These are phyloP conservation scores for Penaeus indicus DNA, from an alignment of 1,140 invertebrate species.

Conservation along the genomic window DNA sequence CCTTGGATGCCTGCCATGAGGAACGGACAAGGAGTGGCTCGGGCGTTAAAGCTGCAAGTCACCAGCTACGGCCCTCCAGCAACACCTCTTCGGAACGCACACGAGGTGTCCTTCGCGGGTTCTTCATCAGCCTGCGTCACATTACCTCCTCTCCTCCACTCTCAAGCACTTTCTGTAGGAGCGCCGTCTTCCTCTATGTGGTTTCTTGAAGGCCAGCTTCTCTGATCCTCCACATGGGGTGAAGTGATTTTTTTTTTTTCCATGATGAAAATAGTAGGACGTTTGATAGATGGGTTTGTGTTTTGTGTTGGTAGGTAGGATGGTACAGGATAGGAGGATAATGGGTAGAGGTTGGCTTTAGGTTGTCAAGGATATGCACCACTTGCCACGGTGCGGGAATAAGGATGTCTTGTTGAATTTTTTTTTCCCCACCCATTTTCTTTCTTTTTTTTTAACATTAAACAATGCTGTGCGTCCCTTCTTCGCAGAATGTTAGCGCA, in stretches of 20 bases:
- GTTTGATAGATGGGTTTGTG: too few relatives aligned
- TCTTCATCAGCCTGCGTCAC: neutral
- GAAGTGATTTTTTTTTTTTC: too few relatives aligned
- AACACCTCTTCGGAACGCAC: constrained; percentile 11
- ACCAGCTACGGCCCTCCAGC: constrained; percentile 8
- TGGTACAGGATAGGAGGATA: neutral
- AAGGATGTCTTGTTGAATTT: neutral
- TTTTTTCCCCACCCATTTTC: too few relatives aligned
- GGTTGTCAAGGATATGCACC: constrained; percentile 26
- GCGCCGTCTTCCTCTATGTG: neutral
- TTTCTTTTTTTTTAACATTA: too few relatives aligned
- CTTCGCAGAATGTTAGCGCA: neutral
- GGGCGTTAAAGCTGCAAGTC: constrained; percentile 25
- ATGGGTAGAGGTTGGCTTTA: neutral
- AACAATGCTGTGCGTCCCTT: too few relatives aligned
- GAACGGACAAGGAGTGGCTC: constrained; percentile 16
- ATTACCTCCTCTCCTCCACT: too few relatives aligned
- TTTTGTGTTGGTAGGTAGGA: neutral
- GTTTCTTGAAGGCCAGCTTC: constrained; percentile 30
- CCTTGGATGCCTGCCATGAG: constrained; percentile 36
- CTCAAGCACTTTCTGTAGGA: too few relatives aligned
- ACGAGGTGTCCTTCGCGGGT: neutral
- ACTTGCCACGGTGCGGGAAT: constrained; percentile 56
- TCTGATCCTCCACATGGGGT: neutral
- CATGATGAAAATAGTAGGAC: too few relatives aligned